Conservation (phyloP, 2,888 invertebrate species). For the Tanypteryx hageni region DNA sequence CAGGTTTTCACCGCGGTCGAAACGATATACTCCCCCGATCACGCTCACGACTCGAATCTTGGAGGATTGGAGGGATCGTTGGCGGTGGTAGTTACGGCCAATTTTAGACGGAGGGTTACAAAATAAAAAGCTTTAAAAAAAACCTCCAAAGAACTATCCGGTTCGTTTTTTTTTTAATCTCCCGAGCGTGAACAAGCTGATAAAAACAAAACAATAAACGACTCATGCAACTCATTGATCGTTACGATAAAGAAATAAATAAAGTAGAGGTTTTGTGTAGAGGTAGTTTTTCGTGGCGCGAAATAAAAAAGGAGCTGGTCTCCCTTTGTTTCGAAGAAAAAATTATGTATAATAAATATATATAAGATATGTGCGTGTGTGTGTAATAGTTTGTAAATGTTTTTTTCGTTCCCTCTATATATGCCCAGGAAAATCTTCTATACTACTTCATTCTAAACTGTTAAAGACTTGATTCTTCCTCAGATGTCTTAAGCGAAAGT, state of each 20-base stretch:
- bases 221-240: background rate
- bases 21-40: too few species aligned
- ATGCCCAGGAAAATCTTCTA: background rate
- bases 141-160: too few species aligned
- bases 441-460: background rate
- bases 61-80: too few species aligned
- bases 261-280: too few species aligned
- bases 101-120: too few species aligned
- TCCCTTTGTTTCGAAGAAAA: constrained; percentile 23
- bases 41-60: too few species aligned
- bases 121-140: too few species aligned
- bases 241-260: too few species aligned
- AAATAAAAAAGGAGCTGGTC: constrained; percentile 50
- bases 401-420: background rate
- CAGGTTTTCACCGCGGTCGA: too few species aligned
- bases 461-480: background rate
- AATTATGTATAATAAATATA: background rate
- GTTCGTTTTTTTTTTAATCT: too few species aligned
- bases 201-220: constrained; percentile 1
- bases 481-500: background rate
- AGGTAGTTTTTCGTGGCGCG: background rate
- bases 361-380: background rate
- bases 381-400: constrained; percentile 49
- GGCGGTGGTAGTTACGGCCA: too few species aligned
- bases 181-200: too few species aligned